A percentile compares a stretch with the other conserved stretches of the same genome.
Conservation (phyloP, 2,797 vertebrate species). For the Hephaestus fuliginosus region DNA sequence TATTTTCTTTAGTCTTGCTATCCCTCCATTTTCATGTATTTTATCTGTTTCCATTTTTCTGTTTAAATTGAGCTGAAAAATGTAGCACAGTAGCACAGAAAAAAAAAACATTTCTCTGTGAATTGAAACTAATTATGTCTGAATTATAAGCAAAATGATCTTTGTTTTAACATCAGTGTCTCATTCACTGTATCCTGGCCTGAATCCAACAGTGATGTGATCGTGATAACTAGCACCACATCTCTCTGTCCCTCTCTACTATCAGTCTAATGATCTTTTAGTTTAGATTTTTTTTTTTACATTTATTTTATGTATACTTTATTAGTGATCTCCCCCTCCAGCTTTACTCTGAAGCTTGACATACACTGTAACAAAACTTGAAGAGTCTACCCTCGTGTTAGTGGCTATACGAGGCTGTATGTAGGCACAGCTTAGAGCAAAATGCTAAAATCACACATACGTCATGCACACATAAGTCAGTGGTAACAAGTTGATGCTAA, state of each 20-base stretch:
- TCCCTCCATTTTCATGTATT: background rate
- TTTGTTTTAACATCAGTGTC: background rate
- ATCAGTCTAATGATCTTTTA: background rate
- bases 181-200: background rate
- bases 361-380: background rate
- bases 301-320: background rate
- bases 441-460: background rate
- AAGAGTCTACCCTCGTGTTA: background rate
- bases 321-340: background rate
- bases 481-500: too few relatives aligned
- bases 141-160: background rate
- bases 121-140: background rate
- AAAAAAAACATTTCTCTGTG: background rate
- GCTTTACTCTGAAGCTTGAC: constrained; percentile 5
- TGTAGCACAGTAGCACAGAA: background rate
- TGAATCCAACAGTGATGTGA: too few relatives aligned
- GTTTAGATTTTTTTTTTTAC: background rate
- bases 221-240: too few relatives aligned
- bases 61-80: too few relatives aligned
- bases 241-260: too few relatives aligned
- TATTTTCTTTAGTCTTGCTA: background rate
- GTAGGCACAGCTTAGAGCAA: background rate
- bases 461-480: background rate
- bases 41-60: background rate
- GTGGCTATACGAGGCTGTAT: background rate